Conservation (phyloP, 2,797 vertebrate genomes). For the Psittacula echo region DNA sequence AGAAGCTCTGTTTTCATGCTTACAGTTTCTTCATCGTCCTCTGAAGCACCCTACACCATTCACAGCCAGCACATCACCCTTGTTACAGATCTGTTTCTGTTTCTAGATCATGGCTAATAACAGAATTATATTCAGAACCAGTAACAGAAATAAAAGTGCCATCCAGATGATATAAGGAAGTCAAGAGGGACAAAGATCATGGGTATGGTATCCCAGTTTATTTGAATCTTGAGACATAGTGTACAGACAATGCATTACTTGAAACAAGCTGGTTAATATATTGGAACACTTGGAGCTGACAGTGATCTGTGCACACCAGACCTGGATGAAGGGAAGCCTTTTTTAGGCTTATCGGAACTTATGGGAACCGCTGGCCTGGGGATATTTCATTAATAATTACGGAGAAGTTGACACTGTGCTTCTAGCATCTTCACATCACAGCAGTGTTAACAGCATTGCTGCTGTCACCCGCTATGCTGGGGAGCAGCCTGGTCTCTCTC, state of each 20-base stretch:
- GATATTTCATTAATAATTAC: background rate
- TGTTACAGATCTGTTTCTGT: background rate
- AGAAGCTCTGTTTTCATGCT: background rate
- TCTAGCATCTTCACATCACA: background rate
- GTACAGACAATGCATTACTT: background rate
- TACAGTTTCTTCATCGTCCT: background rate
- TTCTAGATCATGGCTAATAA: background rate
- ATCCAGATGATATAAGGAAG: background rate
- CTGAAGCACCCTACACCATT: background rate
- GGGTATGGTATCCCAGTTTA: background rate
- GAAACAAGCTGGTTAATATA: background rate
- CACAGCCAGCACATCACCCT: background rate
- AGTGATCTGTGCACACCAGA: background rate
- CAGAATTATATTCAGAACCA: background rate
- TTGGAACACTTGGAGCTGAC: background rate
- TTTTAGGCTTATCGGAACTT: background rate
- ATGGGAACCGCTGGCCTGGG: background rate
- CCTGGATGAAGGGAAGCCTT: background rate
- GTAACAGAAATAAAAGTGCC: background rate
- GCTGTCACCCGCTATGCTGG: background rate
- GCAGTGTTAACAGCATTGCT: background rate
- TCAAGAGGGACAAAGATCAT: fast-evolving
- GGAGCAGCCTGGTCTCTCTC: background rate
- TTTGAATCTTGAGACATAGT: background rate
- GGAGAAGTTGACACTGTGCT: background rate